Evolutionary conservation across 2,888 invertebrate species (phyloP).

Genomic region (Temnothorax ravouxi): DNA sequence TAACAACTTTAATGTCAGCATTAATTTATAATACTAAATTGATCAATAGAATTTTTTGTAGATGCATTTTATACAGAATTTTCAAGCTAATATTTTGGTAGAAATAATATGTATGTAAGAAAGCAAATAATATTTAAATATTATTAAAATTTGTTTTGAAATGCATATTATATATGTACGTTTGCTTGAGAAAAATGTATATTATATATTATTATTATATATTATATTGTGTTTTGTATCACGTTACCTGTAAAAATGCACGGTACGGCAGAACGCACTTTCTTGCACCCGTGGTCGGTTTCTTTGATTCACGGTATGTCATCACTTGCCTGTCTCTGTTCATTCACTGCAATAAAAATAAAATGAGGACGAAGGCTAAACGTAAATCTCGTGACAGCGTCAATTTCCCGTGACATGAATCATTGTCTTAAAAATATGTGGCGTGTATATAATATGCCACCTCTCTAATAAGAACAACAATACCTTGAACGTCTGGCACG

Average conservation of each 20-base stretch:
- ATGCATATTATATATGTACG: not conserved
- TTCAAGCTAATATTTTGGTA: not conserved
- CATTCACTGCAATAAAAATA: conserved; percentile 33
- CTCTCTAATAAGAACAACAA: not conserved
- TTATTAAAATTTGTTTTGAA: not conserved
- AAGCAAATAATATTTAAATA: not conserved
- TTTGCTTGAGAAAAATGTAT: not conserved
- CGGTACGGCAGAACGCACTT: not conserved
- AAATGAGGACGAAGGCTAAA: not conserved
- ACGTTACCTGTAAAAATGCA: not conserved
- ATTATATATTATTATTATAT: not conserved
- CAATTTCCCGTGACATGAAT: conserved; percentile 15
- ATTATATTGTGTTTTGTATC: not conserved
- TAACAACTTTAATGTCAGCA: not conserved
- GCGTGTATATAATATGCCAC: not conserved
- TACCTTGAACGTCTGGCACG: not conserved
- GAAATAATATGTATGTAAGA: not conserved
- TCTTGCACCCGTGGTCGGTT: not conserved
- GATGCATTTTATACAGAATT: not conserved
- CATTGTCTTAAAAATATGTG: conserved; percentile 24
- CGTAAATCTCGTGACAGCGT: not conserved
- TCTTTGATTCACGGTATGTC: not conserved
- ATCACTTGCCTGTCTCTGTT: not conserved
- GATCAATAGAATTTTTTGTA: not conserved
- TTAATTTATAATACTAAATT: not conserved